Evolutionary conservation across 2,888 invertebrate genomes (phyloP), one percentile per base, ranked within the genome.

Genomic region (Carcina quercana): DNA sequence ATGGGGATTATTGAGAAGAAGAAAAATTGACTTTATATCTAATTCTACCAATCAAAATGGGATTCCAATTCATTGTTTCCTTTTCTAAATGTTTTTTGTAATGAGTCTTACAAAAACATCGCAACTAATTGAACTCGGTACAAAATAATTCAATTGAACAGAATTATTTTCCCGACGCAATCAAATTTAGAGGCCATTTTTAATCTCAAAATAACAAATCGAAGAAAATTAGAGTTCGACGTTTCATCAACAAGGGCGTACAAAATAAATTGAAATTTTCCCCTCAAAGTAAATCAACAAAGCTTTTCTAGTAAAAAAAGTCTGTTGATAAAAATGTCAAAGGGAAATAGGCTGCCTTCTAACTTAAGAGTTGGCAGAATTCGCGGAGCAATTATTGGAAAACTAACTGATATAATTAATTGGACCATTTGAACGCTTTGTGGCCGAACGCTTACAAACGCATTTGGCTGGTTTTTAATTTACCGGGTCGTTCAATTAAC

Each of bases 401-500:
- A 66, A 61, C 58, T 61, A 60, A 61, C 53, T 62, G 53, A 53
- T 59, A 53, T 63, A 61, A 62, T 68, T 64, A 64, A 67, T 64
- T 56, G 59, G 53, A 53, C 45, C 42, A 48, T 53, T 59, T 42
- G 34, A 53, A 32, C 35, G 45, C 50, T 50, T 58, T 52, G 45
- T 50, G 42, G 49, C 42, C 30, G 37, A 43, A 46, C 39, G 35
- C 39, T 50, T 40, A 37, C 37, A 36, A 32, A 27, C 11, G 36
- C 30, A 34, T 42, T 46, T 40, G 26, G 28, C 47, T 44, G 14
- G 38, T 43, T 44, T 48, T 47, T 47, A 43, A 32, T 47, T 47
- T 44, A 35, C 15, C 34, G 30, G 15, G 20, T 30, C 13, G 34
- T 44, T 35, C 34, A 42, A 45, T 38, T 38, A 39, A 32, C 22